Conservation (phyloP, 2,113 vertebrate genomes). For the Procavia capensis region DNA sequence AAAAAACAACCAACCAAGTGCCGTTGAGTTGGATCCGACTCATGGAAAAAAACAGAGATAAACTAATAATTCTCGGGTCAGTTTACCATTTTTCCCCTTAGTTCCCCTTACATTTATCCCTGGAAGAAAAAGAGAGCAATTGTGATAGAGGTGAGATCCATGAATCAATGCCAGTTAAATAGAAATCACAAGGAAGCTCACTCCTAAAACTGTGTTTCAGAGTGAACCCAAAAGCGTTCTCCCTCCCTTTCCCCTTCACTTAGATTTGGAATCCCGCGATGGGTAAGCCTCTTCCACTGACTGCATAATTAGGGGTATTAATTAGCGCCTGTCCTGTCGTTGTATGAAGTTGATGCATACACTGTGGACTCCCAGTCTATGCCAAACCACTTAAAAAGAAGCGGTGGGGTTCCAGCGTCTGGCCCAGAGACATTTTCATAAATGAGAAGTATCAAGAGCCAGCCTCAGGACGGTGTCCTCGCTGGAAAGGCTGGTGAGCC, state of each 20-base stretch:
- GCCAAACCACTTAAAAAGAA: constrained; percentile 63
- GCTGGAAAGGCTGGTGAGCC: not conserved
- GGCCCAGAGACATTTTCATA: constrained; percentile 39
- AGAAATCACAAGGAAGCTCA: constrained; percentile 61
- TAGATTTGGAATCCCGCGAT: constrained; percentile 56
- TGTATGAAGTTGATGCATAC: constrained; percentile 52
- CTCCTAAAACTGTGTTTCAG: constrained; percentile 58
- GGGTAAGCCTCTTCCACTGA: constrained; percentile 44
- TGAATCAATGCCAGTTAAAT: constrained; percentile 46
- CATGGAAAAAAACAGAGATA: constrained; percentile 15
- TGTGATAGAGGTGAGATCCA: constrained; percentile 26
- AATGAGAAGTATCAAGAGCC: constrained; percentile 28
- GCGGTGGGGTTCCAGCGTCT: not conserved
- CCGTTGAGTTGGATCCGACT: no score
- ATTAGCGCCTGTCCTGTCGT: constrained; percentile 73
- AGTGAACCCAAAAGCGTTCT: constrained; percentile 50
- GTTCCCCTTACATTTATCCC: constrained; percentile 31
- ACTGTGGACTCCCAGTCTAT: not conserved
- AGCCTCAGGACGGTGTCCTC: not conserved
- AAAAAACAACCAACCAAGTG: no score
- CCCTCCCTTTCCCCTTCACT: not conserved
- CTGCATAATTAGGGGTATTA: constrained; percentile 74
- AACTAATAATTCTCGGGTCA: constrained; percentile 41
- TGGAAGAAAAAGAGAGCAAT: not conserved
- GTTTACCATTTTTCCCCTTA: constrained; percentile 30